A percentile compares a stretch with the other conserved stretches of the same genome.
These are phyloP conservation scores for Slavum lentiscoides DNA, from an alignment of 2,888 invertebrate genomes.

Conservation along the genomic window DNA sequence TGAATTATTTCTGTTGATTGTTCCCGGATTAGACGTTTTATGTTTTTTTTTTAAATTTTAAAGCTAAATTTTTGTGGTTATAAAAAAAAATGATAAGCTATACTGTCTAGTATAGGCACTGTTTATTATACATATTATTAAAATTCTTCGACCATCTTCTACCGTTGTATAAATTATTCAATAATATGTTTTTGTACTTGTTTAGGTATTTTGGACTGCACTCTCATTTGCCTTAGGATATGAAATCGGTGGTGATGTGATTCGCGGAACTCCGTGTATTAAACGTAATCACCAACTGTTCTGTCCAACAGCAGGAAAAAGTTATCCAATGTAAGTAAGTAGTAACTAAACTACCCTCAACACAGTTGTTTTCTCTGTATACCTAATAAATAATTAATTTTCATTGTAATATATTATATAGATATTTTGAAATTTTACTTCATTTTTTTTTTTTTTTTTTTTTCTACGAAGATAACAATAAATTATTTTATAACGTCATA, in stretches of 20 bases:
- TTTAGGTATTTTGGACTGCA: slow-evolving; percentile 87
- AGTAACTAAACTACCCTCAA: slow-evolving; percentile 29
- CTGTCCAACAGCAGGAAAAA: slow-evolving; percentile 88
- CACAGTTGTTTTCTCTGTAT: not conserved
- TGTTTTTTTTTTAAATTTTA: too few relatives aligned
- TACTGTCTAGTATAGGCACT: not conserved
- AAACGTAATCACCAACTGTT: slow-evolving; percentile 86
- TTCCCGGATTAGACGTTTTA: too few relatives aligned
- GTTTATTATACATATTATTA: not conserved
- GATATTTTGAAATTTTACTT: not conserved
- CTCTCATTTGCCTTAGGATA: slow-evolving; percentile 83
- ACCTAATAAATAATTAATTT: not conserved
- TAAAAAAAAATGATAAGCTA: too few relatives aligned
- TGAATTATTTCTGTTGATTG: too few relatives aligned
- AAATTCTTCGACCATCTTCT: not conserved
- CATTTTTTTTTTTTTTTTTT: not conserved
- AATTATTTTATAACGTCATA: not conserved
- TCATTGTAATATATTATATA: not conserved
- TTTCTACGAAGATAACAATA: not conserved
- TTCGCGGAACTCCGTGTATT: slow-evolving; percentile 87
- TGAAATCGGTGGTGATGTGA: slow-evolving; percentile 83
- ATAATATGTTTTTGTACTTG: slow-evolving; percentile 57
- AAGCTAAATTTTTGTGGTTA: too few relatives aligned
- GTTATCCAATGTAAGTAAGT: slow-evolving; percentile 81
- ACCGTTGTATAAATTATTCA: not conserved